Percentiles rank a stretch among this genome's conserved stretches.
These are phyloP conservation scores for Nemopilema nomurai DNA, from an alignment of 30 jellyfish, hydroid and myxozoan species.

Conservation along the genomic window DNA sequence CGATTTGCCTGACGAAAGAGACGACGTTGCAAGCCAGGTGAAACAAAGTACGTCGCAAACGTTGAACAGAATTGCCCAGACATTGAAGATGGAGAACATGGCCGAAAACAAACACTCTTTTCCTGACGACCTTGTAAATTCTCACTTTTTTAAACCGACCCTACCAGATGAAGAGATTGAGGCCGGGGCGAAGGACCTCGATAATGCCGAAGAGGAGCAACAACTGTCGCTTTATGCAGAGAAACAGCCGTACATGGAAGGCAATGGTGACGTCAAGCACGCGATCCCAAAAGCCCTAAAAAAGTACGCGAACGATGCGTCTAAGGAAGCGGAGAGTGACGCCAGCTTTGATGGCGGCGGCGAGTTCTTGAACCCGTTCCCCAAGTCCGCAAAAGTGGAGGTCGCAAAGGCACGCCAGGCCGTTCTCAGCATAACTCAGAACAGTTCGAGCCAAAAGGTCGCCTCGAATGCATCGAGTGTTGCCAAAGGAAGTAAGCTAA, in stretches of 20 bases:
- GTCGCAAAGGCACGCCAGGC: constrained; percentile 27
- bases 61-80: constrained; percentile 40
- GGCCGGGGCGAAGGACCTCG: background rate
- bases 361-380: constrained; percentile 38
- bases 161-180: background rate
- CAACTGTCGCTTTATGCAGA: background rate
- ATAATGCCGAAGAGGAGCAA: constrained; percentile 13
- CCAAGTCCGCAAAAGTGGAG: background rate
- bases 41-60: constrained; percentile 41
- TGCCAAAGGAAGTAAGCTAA: background rate
- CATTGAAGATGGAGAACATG: constrained; percentile 24
- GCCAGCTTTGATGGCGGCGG: constrained; percentile 43
- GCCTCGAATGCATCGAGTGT: background rate
- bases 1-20: constrained; percentile 64
- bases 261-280: constrained; percentile 13
- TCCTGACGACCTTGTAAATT: constrained; percentile 47
- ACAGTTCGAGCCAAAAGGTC: background rate
- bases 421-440: background rate
- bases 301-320: background rate
- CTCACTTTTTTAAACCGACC: constrained; percentile 6
- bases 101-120: constrained; percentile 41
- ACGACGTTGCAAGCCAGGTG: constrained; percentile 33
- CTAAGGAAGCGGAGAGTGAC: constrained; percentile 1
- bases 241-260: constrained; percentile 2
- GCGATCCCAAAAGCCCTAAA: background rate